These are phyloP conservation scores for Loxodonta africana DNA, from an alignment of 2,113 vertebrate species.

Conservation along the genomic window DNA sequence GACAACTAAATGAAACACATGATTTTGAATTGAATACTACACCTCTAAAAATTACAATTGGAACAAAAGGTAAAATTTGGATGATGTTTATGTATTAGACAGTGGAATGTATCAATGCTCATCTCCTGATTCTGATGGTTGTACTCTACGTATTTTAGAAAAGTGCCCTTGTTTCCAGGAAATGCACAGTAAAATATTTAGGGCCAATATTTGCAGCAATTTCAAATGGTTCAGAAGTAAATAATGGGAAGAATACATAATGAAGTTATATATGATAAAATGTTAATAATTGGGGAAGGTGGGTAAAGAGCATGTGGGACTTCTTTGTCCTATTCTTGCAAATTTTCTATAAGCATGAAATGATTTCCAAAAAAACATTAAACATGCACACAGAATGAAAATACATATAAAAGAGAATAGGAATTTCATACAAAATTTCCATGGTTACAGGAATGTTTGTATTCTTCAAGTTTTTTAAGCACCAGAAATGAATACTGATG, in stretches of 20 bases:
- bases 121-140: background rate
- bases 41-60: background rate
- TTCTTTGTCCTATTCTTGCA: background rate
- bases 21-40: background rate
- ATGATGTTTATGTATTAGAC: background rate
- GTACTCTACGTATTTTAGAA: background rate
- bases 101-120: background rate
- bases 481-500: background rate
- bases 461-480: background rate
- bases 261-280: background rate
- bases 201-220: background rate
- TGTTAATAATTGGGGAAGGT: background rate
- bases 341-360: background rate
- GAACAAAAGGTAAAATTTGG: slow-evolving; percentile 16
- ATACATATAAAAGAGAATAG: slow-evolving; percentile 17
- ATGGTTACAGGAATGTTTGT: background rate
- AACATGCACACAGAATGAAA: slow-evolving; percentile 23
- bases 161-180: background rate
- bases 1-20: background rate
- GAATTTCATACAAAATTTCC: background rate
- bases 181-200: background rate
- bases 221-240: slow-evolving; percentile 43
- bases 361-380: slow-evolving; percentile 18
- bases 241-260: background rate
- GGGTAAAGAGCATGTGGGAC: background rate